Conservation (phyloP, 2,888 invertebrate genomes). For the Nesidiocoris tenuis region DNA sequence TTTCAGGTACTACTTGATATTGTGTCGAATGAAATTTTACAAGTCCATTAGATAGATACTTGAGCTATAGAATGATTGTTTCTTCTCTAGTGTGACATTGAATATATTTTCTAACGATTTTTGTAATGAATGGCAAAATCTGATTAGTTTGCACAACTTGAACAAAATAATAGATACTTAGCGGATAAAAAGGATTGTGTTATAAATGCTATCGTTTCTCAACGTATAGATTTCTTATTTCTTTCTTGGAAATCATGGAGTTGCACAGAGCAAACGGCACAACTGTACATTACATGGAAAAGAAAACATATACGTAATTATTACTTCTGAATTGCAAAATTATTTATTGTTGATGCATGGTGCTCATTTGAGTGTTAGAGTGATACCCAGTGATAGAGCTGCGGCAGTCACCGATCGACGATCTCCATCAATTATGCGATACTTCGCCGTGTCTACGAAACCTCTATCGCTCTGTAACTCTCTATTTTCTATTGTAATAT, state of each 20-base stretch:
- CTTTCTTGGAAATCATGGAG: neutral
- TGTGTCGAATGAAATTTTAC: neutral
- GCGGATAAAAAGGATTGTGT: neutral
- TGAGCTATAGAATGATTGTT: conserved; percentile 10
- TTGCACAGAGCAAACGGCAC: conserved; percentile 28
- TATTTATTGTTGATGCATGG: conserved; percentile 34
- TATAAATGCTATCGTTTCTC: conserved; percentile 4
- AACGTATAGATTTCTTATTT: neutral
- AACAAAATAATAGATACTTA: neutral
- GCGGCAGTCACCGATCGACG: neutral
- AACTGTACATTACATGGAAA: conserved; percentile 27
- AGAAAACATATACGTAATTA: conserved; percentile 29
- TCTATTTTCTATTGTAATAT: conserved; percentile 30
- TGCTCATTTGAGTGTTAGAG: conserved; percentile 34
- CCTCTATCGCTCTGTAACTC: neutral
- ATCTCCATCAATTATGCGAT: neutral
- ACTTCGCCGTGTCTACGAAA: neutral
- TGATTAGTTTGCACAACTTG: conserved; percentile 15
- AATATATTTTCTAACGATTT: conserved; percentile 23
- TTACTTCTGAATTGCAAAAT: conserved; percentile 28
- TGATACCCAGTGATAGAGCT: neutral
- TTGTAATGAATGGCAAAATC: conserved; percentile 11
- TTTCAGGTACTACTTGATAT: too few species aligned
- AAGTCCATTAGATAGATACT: neutral
- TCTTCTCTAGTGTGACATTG: conserved; percentile 23